These are phyloP conservation scores for Aethes cnicana DNA, from an alignment of 2,888 invertebrate genomes.

Conservation along the genomic window DNA sequence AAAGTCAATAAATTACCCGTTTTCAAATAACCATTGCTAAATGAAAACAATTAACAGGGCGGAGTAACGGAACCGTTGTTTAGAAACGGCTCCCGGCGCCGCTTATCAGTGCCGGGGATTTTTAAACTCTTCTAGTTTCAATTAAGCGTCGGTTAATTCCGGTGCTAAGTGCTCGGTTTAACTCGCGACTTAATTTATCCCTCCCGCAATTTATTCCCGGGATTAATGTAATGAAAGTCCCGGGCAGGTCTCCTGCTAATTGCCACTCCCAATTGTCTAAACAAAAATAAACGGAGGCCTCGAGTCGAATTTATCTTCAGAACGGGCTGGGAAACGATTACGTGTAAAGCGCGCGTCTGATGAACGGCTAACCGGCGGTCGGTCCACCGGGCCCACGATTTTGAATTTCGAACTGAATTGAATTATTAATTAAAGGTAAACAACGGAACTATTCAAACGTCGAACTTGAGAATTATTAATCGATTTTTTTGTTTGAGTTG, in stretches of 20 bases:
- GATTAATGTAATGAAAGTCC: constrained; percentile 73
- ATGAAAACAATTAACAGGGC: constrained; percentile 28
- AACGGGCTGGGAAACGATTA: constrained; percentile 36
- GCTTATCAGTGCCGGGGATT: constrained; percentile 62
- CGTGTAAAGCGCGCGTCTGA: constrained; percentile 22
- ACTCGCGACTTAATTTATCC: constrained; percentile 73
- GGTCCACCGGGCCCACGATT: constrained; percentile 7
- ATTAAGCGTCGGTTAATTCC: constrained; percentile 75
- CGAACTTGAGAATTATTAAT: constrained; percentile 5
- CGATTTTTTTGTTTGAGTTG: constrained; percentile 21
- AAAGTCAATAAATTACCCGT: too few species aligned
- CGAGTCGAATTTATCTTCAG: constrained; percentile 33
- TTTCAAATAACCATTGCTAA: background rate
- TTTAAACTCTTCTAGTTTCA: constrained; percentile 73
- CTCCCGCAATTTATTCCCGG: constrained; percentile 68
- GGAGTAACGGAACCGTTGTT: constrained; percentile 60
- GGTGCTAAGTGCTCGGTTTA: constrained; percentile 71
- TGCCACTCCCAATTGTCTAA: constrained; percentile 70
- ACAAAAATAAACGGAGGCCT: constrained; percentile 54
- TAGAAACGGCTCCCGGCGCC: constrained; percentile 60
- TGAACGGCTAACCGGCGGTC: constrained; percentile 11
- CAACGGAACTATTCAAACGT: constrained; percentile 13
- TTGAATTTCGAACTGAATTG: constrained; percentile 15
- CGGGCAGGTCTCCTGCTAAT: constrained; percentile 62
- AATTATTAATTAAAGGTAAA: constrained; percentile 6